Conservation (phyloP, 2,113 vertebrate genomes). For the Scatophagus argus region DNA sequence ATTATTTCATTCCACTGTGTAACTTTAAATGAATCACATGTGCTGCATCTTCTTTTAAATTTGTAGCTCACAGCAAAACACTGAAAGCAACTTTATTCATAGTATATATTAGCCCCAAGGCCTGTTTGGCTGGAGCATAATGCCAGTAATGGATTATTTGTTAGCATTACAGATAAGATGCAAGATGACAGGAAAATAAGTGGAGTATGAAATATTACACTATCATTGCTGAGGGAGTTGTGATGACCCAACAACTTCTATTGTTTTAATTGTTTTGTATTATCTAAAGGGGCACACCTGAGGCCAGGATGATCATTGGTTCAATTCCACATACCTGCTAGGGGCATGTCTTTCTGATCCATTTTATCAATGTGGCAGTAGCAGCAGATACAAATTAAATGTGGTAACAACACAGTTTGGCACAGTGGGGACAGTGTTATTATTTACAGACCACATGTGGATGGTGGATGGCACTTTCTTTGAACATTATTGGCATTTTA, state of each 20-base stretch:
- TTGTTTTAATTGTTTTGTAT: constrained; percentile 35
- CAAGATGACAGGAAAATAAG: constrained; percentile 42
- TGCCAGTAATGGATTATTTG: constrained; percentile 54
- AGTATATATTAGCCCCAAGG: constrained; percentile 52
- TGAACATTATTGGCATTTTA: background rate
- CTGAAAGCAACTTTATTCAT: constrained; percentile 52
- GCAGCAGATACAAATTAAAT: background rate
- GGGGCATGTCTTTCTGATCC: background rate
- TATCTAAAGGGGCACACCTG: constrained; percentile 43
- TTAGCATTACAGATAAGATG: constrained; percentile 41
- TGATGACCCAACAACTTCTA: constrained; percentile 35
- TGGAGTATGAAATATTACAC: constrained; percentile 44
- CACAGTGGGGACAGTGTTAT: background rate
- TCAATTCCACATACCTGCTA: background rate
- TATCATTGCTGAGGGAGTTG: constrained; percentile 32
- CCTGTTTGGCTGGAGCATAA: constrained; percentile 47
- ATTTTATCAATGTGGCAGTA: background rate
- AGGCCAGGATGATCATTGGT: background rate
- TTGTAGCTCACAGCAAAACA: constrained; percentile 46
- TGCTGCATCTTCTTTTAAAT: constrained; percentile 37
- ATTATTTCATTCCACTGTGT: constrained; percentile 37
- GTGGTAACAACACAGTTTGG: constrained; percentile 13
- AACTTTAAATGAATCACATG: constrained; percentile 28
- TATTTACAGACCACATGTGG: background rate
- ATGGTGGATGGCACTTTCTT: background rate